Percentiles rank a stretch among this genome's conserved stretches.
phyloP scores from a whole-genome alignment of 2,888 invertebrate genomes.

The Neoscelio sp. region DNA sequence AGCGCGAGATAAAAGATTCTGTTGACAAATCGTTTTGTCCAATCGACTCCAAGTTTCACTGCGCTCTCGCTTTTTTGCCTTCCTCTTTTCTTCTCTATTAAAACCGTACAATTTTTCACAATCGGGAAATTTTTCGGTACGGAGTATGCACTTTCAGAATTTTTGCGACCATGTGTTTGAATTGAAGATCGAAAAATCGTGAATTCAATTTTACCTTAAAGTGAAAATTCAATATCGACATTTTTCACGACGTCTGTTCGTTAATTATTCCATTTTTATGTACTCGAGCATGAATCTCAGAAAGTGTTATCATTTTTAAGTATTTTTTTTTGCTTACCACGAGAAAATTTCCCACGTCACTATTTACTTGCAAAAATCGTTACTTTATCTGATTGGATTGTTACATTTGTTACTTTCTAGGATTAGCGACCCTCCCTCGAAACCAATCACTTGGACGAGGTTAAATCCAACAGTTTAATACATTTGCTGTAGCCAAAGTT shows the following conservation, averaged over 20 bases:
- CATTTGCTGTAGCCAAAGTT: conserved; percentile 59
- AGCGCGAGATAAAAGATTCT: conserved; percentile 14
- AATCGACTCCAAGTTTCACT: conserved; percentile 33
- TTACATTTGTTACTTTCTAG: conserved; percentile 59
- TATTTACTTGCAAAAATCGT: conserved; percentile 53
- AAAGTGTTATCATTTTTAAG: conserved; percentile 9
- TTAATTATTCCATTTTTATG: no score
- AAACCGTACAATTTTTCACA: conserved; percentile 32
- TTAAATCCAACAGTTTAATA: conserved; percentile 55
- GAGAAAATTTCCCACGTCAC: conserved; percentile 12
- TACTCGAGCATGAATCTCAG: conserved; percentile 26
- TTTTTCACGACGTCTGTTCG: no score
- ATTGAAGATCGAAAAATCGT: no score
- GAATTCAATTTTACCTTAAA: no score
- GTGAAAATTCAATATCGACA: no score
- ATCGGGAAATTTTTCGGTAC: not conserved
- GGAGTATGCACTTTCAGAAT: no score
- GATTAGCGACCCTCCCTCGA: conserved; percentile 57
- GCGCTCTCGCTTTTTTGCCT: no score
- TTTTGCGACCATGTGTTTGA: no score
- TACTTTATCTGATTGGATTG: conserved; percentile 56
- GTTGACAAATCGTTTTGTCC: conserved; percentile 44
- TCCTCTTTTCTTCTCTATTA: no score
- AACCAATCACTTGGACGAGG: conserved; percentile 58
- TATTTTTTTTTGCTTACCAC: conserved; percentile 20